Conservation (phyloP, 2,888 invertebrate species). For the Nipponacmea schrenckii region DNA sequence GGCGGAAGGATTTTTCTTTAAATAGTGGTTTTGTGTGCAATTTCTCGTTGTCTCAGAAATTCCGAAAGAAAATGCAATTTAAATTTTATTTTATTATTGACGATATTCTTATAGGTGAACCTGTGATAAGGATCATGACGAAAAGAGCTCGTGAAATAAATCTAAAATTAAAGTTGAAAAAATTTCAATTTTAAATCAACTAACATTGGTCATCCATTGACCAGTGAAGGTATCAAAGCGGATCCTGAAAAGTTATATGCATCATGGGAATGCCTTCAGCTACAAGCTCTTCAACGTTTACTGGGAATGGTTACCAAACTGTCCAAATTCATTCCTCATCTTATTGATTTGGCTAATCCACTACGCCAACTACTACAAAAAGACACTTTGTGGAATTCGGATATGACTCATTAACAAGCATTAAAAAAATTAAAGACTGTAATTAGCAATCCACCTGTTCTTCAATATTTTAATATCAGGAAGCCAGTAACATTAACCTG, state of each 20-base stretch:
- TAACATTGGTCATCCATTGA: background rate
- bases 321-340: constrained; percentile 18
- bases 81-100: too few species aligned
- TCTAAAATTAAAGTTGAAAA: background rate
- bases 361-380: constrained; percentile 28
- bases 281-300: background rate
- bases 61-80: too few species aligned
- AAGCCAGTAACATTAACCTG: constrained; percentile 15
- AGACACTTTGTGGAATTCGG: constrained; percentile 23
- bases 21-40: too few species aligned
- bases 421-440: constrained; percentile 13
- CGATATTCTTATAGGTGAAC: background rate
- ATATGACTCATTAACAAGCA: constrained; percentile 9
- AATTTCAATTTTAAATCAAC: background rate
- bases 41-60: too few species aligned
- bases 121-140: background rate
- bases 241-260: background rate
- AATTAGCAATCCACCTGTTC: constrained; percentile 12
- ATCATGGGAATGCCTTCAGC: background rate
- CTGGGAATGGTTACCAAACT: background rate
- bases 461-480: constrained; percentile 12
- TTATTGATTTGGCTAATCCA: constrained; percentile 12
- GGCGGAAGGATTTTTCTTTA: too few species aligned
- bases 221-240: background rate
- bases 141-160: background rate